Percentiles rank a stretch among this genome's conserved stretches.
Conservation (phyloP, 1,140 invertebrate genomes). For the Probaryconus sp. region DNA sequence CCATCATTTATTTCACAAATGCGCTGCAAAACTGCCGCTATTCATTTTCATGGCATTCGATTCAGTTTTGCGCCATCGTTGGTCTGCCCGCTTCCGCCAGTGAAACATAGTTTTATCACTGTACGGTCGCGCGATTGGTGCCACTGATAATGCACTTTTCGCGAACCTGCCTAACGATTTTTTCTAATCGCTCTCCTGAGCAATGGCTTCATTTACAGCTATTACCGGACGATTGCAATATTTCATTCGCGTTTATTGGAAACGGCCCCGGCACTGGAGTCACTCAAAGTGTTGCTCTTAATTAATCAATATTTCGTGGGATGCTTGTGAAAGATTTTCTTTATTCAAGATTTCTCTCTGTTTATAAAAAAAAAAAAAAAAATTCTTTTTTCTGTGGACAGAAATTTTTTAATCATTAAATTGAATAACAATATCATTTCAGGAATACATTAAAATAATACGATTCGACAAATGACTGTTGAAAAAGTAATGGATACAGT, state of each 20-base stretch:
- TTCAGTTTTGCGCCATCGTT: conserved; percentile 75
- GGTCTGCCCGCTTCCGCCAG: conserved; percentile 58
- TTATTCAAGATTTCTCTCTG: too few species aligned
- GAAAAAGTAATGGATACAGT: too few species aligned
- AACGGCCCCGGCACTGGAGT: not conserved
- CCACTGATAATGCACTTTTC: conserved; percentile 68
- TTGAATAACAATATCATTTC: too few species aligned
- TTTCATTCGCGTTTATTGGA: not conserved
- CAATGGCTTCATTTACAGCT: conserved; percentile 8
- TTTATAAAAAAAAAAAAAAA: too few species aligned
- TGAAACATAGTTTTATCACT: conserved; percentile 47
- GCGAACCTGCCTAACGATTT: conserved; percentile 10
- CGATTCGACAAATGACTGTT: too few species aligned
- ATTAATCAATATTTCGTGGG: not conserved
- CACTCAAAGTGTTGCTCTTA: too few species aligned
- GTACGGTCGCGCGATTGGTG: conserved; percentile 22
- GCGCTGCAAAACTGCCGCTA: conserved; percentile 78
- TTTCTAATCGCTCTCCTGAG: conserved; percentile 28
- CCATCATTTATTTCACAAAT: conserved; percentile 79
- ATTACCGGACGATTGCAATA: conserved; percentile 2
- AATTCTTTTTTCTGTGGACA: too few species aligned
- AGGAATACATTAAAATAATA: too few species aligned
- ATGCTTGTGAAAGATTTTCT: too few species aligned
- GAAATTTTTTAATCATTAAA: too few species aligned
- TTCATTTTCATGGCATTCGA: conserved; percentile 78